A percentile compares a stretch with the other conserved stretches of the same genome.
phyloP scores from a whole-genome alignment of 1,140 invertebrate species.

The Eupristina koningsbergeri region DNA sequence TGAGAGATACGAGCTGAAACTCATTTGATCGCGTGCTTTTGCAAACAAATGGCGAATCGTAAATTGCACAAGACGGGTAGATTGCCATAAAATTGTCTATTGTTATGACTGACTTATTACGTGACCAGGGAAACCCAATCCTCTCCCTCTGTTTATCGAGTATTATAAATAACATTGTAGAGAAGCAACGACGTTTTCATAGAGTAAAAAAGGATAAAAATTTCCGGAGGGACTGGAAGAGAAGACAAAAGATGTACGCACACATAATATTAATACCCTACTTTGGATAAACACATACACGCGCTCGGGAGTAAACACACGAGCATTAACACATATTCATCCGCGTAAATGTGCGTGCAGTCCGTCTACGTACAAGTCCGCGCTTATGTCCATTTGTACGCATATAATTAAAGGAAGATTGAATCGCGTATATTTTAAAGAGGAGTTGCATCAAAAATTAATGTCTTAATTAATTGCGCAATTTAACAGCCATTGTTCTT shows the following conservation, averaged over 20 bases:
- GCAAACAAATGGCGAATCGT: too few species aligned
- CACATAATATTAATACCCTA: background rate
- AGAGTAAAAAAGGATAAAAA: background rate
- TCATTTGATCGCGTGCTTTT: background rate
- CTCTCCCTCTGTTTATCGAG: background rate
- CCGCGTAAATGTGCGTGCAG: background rate
- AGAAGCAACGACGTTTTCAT: background rate
- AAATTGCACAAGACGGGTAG: too few species aligned
- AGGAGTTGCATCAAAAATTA: background rate
- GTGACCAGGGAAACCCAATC: background rate
- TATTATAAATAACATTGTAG: background rate
- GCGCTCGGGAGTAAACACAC: too few species aligned
- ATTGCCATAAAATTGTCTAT: background rate
- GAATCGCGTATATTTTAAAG: background rate
- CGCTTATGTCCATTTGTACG: background rate
- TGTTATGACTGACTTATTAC: background rate
- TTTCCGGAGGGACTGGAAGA: too few species aligned
- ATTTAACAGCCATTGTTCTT: too few species aligned
- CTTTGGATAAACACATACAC: background rate
- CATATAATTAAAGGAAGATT: background rate
- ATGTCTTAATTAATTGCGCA: background rate
- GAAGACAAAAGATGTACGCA: background rate
- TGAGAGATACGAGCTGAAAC: background rate
- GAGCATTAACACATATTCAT: background rate
- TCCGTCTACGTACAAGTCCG: background rate